These are phyloP conservation scores for Enteromius anoplus DNA, from an alignment of 2,797 vertebrate genomes.

Conservation along the genomic window DNA sequence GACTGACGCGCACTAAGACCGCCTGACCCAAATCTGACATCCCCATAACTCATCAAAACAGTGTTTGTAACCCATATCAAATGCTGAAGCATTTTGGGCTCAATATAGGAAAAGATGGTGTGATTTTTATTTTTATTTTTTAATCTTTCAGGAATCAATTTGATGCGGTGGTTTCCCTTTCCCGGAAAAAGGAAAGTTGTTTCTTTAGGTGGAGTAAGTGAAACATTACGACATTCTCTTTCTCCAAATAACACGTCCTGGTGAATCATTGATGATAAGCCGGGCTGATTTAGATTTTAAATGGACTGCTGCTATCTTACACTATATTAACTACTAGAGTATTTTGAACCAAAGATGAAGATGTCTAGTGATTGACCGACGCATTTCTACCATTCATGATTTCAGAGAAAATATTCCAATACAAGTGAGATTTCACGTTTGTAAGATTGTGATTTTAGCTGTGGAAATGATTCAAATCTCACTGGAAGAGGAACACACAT, in stretches of 20 bases:
- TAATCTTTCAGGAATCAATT: background rate
- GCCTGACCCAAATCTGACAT: constrained; percentile 13
- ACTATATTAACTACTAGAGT: background rate
- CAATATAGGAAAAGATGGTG: background rate
- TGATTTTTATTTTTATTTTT: background rate
- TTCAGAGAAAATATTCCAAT: background rate
- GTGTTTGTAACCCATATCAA: background rate
- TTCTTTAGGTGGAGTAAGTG: background rate
- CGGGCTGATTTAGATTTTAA: background rate
- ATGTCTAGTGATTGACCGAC: background rate
- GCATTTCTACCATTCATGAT: background rate
- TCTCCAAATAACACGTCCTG: background rate
- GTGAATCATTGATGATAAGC: background rate
- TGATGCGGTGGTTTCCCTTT: background rate
- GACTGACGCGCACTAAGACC: constrained; percentile 5
- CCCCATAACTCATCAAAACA: background rate
- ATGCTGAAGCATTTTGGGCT: background rate
- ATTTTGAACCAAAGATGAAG: no score
- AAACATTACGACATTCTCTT: background rate
- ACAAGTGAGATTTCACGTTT: background rate
- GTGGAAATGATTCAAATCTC: no score
- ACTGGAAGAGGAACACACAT: no score
- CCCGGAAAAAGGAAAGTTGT: background rate
- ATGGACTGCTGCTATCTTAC: background rate
- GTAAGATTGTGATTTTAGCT: no score